These are phyloP conservation scores for Tyria jacobaeae DNA, from an alignment of 2,888 invertebrate species.

Conservation along the genomic window DNA sequence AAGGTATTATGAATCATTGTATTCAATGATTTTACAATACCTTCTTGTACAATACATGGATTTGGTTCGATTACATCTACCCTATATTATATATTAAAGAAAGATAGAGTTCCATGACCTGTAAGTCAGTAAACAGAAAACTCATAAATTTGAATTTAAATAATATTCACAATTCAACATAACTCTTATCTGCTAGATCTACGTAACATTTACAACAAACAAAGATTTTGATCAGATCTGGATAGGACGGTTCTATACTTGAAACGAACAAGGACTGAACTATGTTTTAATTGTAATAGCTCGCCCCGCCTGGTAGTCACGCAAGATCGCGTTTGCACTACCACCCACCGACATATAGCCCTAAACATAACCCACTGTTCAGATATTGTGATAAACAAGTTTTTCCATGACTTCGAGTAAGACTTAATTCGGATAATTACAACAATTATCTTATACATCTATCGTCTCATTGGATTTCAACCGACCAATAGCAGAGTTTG, in stretches of 20 bases:
- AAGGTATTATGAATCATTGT: too few relatives aligned
- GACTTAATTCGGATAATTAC: slow-evolving; percentile 40
- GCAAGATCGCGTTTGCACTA: slow-evolving; percentile 81
- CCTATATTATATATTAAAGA: too few relatives aligned
- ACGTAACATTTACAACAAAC: slow-evolving; percentile 12
- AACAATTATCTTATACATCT: slow-evolving; percentile 46
- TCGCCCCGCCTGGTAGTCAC: slow-evolving; percentile 80
- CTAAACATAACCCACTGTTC: slow-evolving; percentile 54
- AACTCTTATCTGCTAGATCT: slow-evolving; percentile 17
- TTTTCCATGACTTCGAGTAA: slow-evolving; percentile 52
- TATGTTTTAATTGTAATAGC: slow-evolving; percentile 83
- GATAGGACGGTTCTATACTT: slow-evolving; percentile 49
- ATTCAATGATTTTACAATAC: too few relatives aligned
- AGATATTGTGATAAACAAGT: slow-evolving; percentile 57
- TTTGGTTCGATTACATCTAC: too few relatives aligned
- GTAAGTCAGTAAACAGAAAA: not conserved
- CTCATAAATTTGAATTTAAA: not conserved
- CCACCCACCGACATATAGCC: slow-evolving; percentile 43
- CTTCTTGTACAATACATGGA: too few relatives aligned
- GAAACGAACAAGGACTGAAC: slow-evolving; percentile 52
- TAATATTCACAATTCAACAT: slow-evolving; percentile 9
- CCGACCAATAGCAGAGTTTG: slow-evolving; percentile 54
- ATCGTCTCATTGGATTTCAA: slow-evolving; percentile 61
- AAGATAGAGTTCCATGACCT: too few relatives aligned
- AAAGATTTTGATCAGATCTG: slow-evolving; percentile 56